Base-by-base conservation (phyloP, 1,140 invertebrate genomes). In the Drosophila grimshawi region DNA sequence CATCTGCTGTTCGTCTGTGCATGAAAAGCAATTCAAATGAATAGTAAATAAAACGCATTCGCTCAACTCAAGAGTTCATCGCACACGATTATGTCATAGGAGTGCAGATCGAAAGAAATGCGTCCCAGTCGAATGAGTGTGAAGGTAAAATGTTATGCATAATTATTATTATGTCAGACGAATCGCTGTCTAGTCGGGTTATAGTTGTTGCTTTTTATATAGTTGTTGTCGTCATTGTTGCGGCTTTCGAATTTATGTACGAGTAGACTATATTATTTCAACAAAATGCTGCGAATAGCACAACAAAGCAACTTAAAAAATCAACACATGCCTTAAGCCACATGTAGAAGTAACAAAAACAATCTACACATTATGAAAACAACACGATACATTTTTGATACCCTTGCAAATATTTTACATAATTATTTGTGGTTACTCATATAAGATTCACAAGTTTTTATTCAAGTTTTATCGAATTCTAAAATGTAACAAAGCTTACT, bases 121-220 rank as follows among this genome's bases (percentile, higher is more conserved):
- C 33, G 65, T 52, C 53, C 60, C 66, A 65, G 46, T 56, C 77
- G 69, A 78, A 59, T 78, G 66, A 71, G 66, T 80, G 83, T 64
- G 76, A 75, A 74, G 80, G 72, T 78, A 83, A 70, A 80, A 65
- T 80, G 66, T 83, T 73, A 80, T 83, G 80, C 77, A 88, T 89
- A 88, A 83, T 88, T 43, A 83, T 88, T 89, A 88, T 88, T 88
- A 88, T 88, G 83, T 89, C 83, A 88, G 83, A 83, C 57, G 46
- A 32, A 19, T 19, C 19, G 1, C 2, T 43, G 56, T 62, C 60
- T 63, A 72, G 57, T 53, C 30, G 74, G 61, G 74, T 63, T 61
- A 11, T 56, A 33, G 32, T 61, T 41, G 46, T 29, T 49, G 27
- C 48, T 64, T n/a, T 41, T 61, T 8, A 61, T 73, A 39, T 69